Percentiles rank a stretch among this genome's conserved stretches.
Conservation (phyloP, 2,797 vertebrate genomes). For the Anomalospiza imberbis region DNA sequence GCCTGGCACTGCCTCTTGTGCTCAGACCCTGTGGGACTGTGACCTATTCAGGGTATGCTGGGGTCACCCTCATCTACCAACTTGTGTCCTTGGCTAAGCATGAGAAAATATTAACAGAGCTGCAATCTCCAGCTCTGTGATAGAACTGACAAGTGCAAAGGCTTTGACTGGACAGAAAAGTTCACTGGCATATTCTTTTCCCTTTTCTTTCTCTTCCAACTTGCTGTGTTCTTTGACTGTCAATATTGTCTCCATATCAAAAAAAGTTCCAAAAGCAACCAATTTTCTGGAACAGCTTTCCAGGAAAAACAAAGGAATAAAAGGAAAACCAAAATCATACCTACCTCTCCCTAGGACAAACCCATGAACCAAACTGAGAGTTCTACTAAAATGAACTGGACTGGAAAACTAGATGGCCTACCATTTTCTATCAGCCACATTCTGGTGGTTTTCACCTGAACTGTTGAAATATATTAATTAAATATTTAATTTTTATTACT, state of each 20-base stretch:
- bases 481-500: neutral
- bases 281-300: neutral
- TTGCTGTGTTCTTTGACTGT: neutral
- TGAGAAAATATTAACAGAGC: neutral
- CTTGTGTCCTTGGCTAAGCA: neutral
- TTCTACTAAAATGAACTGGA: neutral
- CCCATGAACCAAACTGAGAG: neutral
- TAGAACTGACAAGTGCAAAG: neutral
- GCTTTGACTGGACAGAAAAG: neutral
- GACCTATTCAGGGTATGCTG: neutral
- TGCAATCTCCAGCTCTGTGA: neutral
- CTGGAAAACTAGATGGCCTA: neutral
- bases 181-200: neutral
- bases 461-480: neutral
- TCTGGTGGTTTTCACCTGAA: neutral
- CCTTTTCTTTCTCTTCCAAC: neutral
- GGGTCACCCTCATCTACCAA: neutral
- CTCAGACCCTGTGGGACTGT: neutral
- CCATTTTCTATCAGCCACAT: neutral
- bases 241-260: neutral
- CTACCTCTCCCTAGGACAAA: neutral
- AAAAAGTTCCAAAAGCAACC: neutral
- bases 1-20: neutral
- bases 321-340: neutral
- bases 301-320: neutral